Base-by-base conservation (phyloP, 2,797 vertebrate species). In the Manis crassicaudata region DNA sequence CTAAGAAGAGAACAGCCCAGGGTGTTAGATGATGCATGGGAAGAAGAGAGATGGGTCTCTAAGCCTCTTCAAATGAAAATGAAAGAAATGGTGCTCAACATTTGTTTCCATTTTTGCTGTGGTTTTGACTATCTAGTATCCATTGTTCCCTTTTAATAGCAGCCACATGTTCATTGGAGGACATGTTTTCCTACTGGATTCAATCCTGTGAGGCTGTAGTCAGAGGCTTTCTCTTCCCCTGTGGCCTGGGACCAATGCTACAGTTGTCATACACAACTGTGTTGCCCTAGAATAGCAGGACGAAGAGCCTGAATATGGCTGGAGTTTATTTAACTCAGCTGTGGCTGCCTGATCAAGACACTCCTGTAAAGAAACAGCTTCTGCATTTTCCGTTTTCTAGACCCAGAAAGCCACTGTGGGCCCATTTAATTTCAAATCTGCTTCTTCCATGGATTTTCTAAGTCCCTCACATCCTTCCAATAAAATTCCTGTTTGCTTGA, bases 401-500 rank as follows among this genome's bases (percentile, higher is more conserved):
- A 2, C 75, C 67, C 46, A 72, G 52, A 83, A 35, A 73, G 76
- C 40, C 21, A 58, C 68, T 11, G 21, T 40, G 88, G 88, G 17
- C 43, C 50, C 92, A 76, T 60, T 92, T 60, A 67, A 6, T 60
- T 83, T 95, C 79, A 76, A 76, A 89, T 35, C 27, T 58, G 85
- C 86, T 94, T 96, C 77, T 81, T 85, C 32, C 58, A 18, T 32
- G 21, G 68, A 56, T 85, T 85, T 89, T 73, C 65, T 60, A 79
- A 93, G 40, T 25, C n/a, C n/a, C 25, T 88, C 54, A 35, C 16
- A 81, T 27, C 83, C 75, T 89, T 65, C 76, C 95, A 95, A 79
- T 97, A 92, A 92, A 96, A 96, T 58, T 81, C 87, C 89, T 35
- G 37, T 75, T 91, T 63, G 70, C 91, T 52, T 84, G 60, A 86